phyloP scores from a whole-genome alignment of 2,888 invertebrate species.

The Hirtodrosophila histrioides region DNA sequence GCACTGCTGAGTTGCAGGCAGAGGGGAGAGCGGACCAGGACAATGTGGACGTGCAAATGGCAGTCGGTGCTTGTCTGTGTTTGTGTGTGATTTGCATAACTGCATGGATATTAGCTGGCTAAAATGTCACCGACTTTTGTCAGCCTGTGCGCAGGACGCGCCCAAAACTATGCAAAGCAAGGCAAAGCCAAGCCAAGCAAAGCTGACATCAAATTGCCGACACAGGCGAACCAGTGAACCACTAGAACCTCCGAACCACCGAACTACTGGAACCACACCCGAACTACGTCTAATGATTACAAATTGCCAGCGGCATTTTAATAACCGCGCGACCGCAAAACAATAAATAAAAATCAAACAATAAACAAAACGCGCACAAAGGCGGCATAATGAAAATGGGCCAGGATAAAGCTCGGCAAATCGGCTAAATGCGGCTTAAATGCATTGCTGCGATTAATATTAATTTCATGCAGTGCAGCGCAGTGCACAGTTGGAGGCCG shows the following conservation, averaged over 20 bases:
- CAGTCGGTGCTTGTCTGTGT: slow-evolving; percentile 36
- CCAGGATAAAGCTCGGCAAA: slow-evolving; percentile 57
- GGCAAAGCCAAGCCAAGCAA: not conserved
- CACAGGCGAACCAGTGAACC: not conserved
- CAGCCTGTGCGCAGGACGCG: slow-evolving; percentile 16
- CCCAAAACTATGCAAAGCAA: slow-evolving; percentile 31
- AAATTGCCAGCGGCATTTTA: slow-evolving; percentile 77
- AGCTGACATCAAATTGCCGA: slow-evolving; percentile 16
- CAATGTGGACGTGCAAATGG: slow-evolving; percentile 63
- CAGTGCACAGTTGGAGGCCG: slow-evolving; percentile 59
- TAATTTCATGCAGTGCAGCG: slow-evolving; percentile 73
- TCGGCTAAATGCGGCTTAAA: slow-evolving; percentile 77
- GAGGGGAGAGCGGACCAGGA: slow-evolving; percentile 7
- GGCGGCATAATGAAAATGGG: slow-evolving; percentile 45
- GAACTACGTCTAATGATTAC: slow-evolving; percentile 69
- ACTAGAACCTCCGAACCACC: not conserved
- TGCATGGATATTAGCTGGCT: slow-evolving; percentile 66
- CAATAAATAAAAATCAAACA: slow-evolving; percentile 74
- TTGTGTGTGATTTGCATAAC: slow-evolving; percentile 64
- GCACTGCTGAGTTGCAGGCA: slow-evolving; percentile 16
- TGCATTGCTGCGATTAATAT: slow-evolving; percentile 77
- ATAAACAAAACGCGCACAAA: slow-evolving; percentile 57
- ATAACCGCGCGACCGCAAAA: slow-evolving; percentile 70
- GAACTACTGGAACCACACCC: slow-evolving; percentile 1
- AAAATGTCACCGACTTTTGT: slow-evolving; percentile 64